Conservation (phyloP, 2,113 vertebrate genomes). For the Protomyctophum bolini region DNA sequence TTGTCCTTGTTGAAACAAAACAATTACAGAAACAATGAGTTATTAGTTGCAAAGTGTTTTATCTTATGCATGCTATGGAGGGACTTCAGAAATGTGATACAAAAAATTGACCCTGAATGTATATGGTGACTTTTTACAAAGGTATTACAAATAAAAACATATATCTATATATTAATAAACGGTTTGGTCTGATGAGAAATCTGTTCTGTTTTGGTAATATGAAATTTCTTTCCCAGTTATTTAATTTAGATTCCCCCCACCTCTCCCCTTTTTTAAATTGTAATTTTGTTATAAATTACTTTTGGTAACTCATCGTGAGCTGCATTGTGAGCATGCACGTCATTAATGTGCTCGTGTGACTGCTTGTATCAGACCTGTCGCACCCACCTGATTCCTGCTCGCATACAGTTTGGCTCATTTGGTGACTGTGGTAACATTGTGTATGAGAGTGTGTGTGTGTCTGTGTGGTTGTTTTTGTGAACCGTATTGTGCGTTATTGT, state of each 20-base stretch:
- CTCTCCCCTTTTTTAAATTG: constrained; percentile 1
- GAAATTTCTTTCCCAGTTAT: constrained; percentile 14
- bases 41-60: constrained; percentile 66
- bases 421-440: not conserved
- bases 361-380: not conserved
- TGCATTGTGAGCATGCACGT: constrained; percentile 35
- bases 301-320: constrained; percentile 27
- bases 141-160: constrained; percentile 79
- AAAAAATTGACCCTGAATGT: constrained; percentile 82
- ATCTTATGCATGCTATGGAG: constrained; percentile 83
- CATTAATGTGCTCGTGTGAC: not conserved
- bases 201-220: constrained; percentile 59
- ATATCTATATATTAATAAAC: constrained; percentile 86
- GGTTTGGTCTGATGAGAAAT: constrained; percentile 76
- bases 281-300: not conserved
- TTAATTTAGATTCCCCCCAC: not conserved
- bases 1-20: constrained; percentile 63
- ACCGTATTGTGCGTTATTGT: constrained; percentile 21
- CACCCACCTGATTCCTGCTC: not conserved
- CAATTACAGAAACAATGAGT: constrained; percentile 61
- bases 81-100: constrained; percentile 77
- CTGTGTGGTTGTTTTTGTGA: constrained; percentile 42
- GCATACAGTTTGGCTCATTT: constrained; percentile 29
- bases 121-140: constrained; percentile 87
- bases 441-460: not conserved